These are phyloP conservation scores for Labeo rohita DNA, from an alignment of 2,113 vertebrate species.

Conservation along the genomic window DNA sequence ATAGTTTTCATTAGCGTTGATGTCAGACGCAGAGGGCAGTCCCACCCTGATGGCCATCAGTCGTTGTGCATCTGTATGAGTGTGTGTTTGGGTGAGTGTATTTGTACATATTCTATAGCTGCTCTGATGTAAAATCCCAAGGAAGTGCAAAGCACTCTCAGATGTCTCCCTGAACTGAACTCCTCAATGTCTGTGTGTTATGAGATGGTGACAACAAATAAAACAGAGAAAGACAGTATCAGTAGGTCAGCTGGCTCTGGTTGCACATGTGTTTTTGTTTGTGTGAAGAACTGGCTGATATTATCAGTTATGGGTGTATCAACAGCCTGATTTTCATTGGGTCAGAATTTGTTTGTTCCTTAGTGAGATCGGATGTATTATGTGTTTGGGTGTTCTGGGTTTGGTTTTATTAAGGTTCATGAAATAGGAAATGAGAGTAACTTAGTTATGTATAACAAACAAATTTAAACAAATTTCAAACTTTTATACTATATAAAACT, in stretches of 20 bases:
- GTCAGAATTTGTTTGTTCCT: not conserved
- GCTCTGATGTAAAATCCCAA: not conserved
- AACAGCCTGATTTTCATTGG: not conserved
- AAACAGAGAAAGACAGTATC: not conserved
- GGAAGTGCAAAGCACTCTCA: not conserved
- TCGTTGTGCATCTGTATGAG: not conserved
- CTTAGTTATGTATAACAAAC: too few species aligned
- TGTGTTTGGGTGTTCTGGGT: not conserved
- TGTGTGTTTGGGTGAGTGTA: not conserved
- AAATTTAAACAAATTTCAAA: too few species aligned
- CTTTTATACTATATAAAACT: too few species aligned
- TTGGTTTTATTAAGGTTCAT: not conserved
- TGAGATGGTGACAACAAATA: not conserved
- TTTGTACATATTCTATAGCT: not conserved
- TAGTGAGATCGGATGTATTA: not conserved
- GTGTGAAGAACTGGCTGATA: not conserved
- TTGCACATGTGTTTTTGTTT: constrained; percentile 5
- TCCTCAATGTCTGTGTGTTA: not conserved
- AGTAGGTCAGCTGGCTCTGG: not conserved
- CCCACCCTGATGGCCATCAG: not conserved
- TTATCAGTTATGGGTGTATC: constrained; percentile 2
- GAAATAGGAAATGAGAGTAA: too few species aligned
- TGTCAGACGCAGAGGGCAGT: not conserved
- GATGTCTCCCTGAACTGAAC: not conserved
- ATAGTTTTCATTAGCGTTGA: not conserved